Base-by-base conservation (phyloP, 2,797 vertebrate species). In the Salmo trutta region DNA sequence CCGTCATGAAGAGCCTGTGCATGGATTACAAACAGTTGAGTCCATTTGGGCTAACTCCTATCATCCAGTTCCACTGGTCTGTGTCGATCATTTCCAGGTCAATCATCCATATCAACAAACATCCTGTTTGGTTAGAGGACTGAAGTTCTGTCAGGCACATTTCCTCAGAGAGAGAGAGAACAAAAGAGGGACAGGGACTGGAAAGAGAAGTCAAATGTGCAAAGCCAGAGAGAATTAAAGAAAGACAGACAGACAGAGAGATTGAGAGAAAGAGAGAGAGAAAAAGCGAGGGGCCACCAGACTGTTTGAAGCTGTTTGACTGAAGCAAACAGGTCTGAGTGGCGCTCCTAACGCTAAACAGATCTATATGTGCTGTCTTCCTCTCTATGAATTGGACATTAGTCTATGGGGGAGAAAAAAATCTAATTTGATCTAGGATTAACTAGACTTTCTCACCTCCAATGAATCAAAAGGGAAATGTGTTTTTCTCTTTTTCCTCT, bases 301-400 rank as follows among this genome's bases (percentile, higher is more conserved):
- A 47, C 5, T n/a, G 68, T 70, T 70, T 70, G 68, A 70, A 70
- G 68, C 67, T 36, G 31, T 33, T 33, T 33, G 31, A 33, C 31
- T 33, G 31, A 33, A 33, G 31, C 31, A 17, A 33, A 24, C 51
- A 27, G 47, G 51, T 15, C 14, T 16, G 51, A 29, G 15, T 53
- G 24, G 12, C 4, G 53, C 33, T 36, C 62, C 53, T 84, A 81
- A 88, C 83, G 75, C 77, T 76, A 77, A 85, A 54, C 78, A 82
- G 77, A 80, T 62, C 62, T 1, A 0, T 41, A 72, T 78, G 59
- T 69, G 41, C 71, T 51, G 33, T 65, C 62, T 27, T 15, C 52
- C 72, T 64, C 31, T 74, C 73, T 7, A 33, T 85, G 79, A 86
- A 83, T 82, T 84, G 79, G 67, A 83, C 82, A 85, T 84, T 41